Base-by-base conservation (phyloP, 2,797 vertebrate genomes). In the Tadarida brasiliensis region DNA sequence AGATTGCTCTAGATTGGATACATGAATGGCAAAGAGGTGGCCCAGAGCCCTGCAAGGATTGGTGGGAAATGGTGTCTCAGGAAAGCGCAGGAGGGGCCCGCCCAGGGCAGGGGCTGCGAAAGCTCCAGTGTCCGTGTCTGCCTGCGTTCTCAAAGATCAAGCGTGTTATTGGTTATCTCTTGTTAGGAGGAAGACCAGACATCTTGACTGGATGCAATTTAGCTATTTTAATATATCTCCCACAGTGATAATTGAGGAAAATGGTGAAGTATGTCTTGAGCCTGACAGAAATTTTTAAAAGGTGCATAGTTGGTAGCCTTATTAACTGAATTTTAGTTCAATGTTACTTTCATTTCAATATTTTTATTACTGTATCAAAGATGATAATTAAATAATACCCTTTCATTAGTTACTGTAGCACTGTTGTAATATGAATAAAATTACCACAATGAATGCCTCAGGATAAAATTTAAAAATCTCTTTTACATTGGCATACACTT, bases 1-100 rank as follows among this genome's bases (percentile, higher is more conserved):
- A 97, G 97, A 98, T 98, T 98, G 98, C 95, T 97, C 94, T 80
- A 96, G 89, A 97, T 96, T 97, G 98, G 98, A 98, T 98, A 98
- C 97, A 98, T 98, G 97, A 98, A 98, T 98, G 98, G 89, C 95
- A 98, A 98, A 84, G 87, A 97, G 96, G 91, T 59, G 95, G 78
- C 78, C 87, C 87, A 96, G 73, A 2, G 19, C 80, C 98, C 90
- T 76, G 88, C 96, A 97, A 86, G 94, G 71, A 96, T 93, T 88
- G 87, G 56, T 89, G 92, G 92, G 95, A 97, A 98, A 96, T 95
- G 97, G 98, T 96, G 90, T 93, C 91, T 97, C 86, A 97, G 95
- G 94, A 97, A 98, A 98, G 98, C 93, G 65, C 35, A 96, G 96
- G 88, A 94, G 95, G 63, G 54, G 87, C 44, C 84, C 95, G 24